Evolutionary conservation across 1,140 invertebrate genomes (phyloP), one percentile per base, ranked within the genome.

Genomic region (Dermatophagoides farinae): DNA sequence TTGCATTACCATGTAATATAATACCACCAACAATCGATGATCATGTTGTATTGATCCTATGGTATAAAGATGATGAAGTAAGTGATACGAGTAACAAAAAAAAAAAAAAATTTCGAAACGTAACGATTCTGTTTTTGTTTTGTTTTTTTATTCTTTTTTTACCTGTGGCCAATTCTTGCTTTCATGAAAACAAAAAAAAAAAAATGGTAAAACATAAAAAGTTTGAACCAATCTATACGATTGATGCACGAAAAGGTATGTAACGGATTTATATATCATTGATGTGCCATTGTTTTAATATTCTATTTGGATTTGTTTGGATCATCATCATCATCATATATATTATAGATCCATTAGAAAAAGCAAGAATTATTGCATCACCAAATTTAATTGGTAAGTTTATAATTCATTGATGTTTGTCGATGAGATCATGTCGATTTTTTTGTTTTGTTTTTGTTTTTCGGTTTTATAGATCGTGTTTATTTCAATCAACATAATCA

Each of bases 11-110:
- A 37, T 90, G 86, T 74, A 84, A 88, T 75, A 86, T 88, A 68
- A 80, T 83, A 69, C 74, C 79, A 0, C 73, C 73, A 4, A 79
- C 80, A 61, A 78, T 79, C 67, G 83, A 86, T 65, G 86, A 90
- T 70, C 76, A 84, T 63, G 85, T 88, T 63, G 86, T 87, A 72
- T 86, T 90, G 82, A 85, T 91, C 62, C 76, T 90, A 5, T 91
- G 86, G 86, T 91, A 87, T 72, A 78, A 85, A 65, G 84, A 88
- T 68, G 80, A 81, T 52, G 82, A 80, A 22, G 58, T 60, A 49
- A 25, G 81, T 44, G n/a, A n/a, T n/a, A n/a, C n/a, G n/a, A n/a
- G n/a, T n/a, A n/a, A 44, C 43, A 12, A 12, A 20, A 12, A 23
- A 12, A 10, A 57, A 23, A 61, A 61, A 8, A 57, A 16, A 8